Conservation (phyloP, 2,888 invertebrate genomes). For the Eilema caniola region DNA sequence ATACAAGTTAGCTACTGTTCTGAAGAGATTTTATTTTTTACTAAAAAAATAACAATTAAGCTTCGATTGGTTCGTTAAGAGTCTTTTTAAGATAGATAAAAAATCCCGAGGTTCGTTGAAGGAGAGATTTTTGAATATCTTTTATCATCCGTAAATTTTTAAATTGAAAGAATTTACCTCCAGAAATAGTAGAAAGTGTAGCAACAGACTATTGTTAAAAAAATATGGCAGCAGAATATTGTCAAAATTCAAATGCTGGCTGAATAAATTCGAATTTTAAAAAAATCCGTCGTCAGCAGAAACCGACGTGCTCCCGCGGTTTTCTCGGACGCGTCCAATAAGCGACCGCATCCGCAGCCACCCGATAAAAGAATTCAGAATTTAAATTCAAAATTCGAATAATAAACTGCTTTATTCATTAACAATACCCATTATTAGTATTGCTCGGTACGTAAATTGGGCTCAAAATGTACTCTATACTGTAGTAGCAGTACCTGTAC, state of each 20-base stretch:
- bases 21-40: constrained; percentile 31
- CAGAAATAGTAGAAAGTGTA: too few species aligned
- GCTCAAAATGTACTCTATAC: too few species aligned
- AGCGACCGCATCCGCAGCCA: constrained; percentile 41
- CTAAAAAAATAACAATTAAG: constrained; percentile 3
- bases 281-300: constrained; percentile 46
- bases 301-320: constrained; percentile 45
- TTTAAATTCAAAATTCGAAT: constrained; percentile 36
- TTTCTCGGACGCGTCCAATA: constrained; percentile 46
- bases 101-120: background rate
- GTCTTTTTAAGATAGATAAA: constrained; percentile 13
- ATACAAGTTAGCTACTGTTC: constrained; percentile 38
- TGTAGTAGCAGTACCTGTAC: too few species aligned
- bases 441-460: too few species aligned
- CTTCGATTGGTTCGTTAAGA: constrained; percentile 16
- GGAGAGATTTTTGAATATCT: background rate
- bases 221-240: background rate
- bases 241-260: background rate
- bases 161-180: too few species aligned
- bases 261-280: constrained; percentile 35
- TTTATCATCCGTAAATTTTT: background rate
- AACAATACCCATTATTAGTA: background rate
- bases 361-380: constrained; percentile 42
- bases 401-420: background rate
- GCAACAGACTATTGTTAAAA: background rate